Conservation (phyloP, 1,140 invertebrate genomes). For the Wasmannia auropunctata region DNA sequence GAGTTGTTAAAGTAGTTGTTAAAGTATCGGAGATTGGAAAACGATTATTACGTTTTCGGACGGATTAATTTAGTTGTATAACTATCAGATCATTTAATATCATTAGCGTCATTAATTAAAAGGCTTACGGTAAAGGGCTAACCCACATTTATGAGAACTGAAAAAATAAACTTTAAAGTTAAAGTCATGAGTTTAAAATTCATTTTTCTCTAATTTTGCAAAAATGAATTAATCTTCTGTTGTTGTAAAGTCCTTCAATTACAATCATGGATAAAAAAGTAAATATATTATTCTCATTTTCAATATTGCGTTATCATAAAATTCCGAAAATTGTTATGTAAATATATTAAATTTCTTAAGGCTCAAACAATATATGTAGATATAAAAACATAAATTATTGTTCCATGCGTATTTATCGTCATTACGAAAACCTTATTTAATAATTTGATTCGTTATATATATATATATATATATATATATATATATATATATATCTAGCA, state of each 20-base stretch:
- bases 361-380: neutral
- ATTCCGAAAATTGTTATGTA: neutral
- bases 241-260: too few species aligned
- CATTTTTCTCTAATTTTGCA: too few species aligned
- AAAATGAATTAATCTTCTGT: too few species aligned
- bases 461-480: neutral
- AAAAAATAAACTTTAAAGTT: too few species aligned
- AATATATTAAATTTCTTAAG: neutral
- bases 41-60: too few species aligned
- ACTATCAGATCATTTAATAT: slow-evolving; percentile 1
- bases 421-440: neutral
- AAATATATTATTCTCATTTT: neutral
- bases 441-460: neutral
- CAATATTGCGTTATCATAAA: neutral
- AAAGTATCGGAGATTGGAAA: neutral
- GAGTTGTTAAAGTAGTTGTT: neutral
- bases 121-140: too few species aligned
- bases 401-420: neutral
- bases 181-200: too few species aligned
- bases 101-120: neutral
- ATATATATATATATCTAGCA: neutral
- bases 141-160: too few species aligned
- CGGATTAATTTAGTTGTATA: neutral
- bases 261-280: neutral
- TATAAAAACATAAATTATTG: neutral